A percentile compares a stretch with the other conserved stretches of the same genome.
Evolutionary conservation across 2,113 vertebrate genomes (phyloP).

Genomic region (Triplophysa rosa): DNA sequence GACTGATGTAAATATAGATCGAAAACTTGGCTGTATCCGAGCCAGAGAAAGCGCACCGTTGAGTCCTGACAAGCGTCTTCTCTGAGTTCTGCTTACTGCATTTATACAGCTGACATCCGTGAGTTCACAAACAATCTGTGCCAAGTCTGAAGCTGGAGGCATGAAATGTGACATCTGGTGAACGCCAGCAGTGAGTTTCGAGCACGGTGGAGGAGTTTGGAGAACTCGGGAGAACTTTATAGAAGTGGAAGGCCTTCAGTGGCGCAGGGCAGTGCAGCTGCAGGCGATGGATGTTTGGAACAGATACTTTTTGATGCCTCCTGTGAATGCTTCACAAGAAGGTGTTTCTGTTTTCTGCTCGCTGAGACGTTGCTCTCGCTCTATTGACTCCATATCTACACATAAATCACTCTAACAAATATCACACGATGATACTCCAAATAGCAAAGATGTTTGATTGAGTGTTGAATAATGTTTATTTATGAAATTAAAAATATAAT

Average conservation of each 20-base stretch:
- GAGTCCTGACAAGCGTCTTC: conserved; percentile 34
- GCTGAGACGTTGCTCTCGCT: not conserved
- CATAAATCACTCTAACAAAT: not conserved
- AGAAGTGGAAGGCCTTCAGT: conserved; percentile 31
- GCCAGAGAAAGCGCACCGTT: conserved; percentile 30
- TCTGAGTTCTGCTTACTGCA: conserved; percentile 11
- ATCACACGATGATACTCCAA: no score
- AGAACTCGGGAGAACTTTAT: conserved; percentile 40
- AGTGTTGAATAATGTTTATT: no score
- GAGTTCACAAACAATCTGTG: conserved; percentile 23
- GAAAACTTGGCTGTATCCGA: conserved; percentile 44
- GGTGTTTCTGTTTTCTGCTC: not conserved
- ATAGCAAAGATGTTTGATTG: no score
- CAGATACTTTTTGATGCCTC: conserved; percentile 18
- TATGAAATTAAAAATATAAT: no score
- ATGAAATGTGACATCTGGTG: conserved; percentile 40
- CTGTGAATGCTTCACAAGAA: not conserved
- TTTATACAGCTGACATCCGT: conserved; percentile 11
- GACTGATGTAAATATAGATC: conserved; percentile 60
- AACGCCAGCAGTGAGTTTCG: conserved; percentile 26
- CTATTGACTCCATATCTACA: not conserved
- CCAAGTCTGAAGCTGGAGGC: conserved; percentile 36
- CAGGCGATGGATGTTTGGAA: conserved; percentile 39
- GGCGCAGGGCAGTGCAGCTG: conserved; percentile 25
- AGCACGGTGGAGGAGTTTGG: conserved; percentile 44